Evolutionary conservation across 1,140 invertebrate genomes (phyloP).

Genomic region (Pachyrhynchus sulphureomaculatus): DNA sequence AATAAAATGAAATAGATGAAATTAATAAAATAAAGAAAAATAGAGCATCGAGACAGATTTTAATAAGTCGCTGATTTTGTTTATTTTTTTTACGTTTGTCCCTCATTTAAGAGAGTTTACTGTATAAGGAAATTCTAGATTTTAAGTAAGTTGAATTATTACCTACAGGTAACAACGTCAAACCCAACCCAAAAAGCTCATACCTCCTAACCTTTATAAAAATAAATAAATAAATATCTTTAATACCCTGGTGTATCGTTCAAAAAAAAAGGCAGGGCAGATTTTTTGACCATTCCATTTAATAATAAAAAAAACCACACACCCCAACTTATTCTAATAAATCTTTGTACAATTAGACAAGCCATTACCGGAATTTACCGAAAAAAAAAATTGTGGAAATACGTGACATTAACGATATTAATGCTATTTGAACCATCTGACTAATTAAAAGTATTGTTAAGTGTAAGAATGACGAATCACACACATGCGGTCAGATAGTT

Average conservation of each 20-base stretch:
- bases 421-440: constrained; percentile 15
- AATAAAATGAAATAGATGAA: no score
- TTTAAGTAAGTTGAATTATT: no score
- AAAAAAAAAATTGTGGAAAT: constrained; percentile 25
- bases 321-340: constrained; percentile 20
- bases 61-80: no score
- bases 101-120: no score
- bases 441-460: constrained; percentile 25
- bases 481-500: constrained; percentile 21
- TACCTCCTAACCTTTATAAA: no score
- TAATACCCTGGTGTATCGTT: neutral
- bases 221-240: neutral
- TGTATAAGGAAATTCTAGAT: no score
- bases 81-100: no score
- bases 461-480: constrained; percentile 28
- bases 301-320: constrained; percentile 7
- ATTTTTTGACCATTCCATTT: neutral
- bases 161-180: no score
- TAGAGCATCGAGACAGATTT: no score
- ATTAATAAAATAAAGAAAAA: no score
- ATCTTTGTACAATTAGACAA: constrained; percentile 26
- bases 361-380: constrained; percentile 24
- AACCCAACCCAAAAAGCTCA: no score
- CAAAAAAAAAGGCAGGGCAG: neutral
- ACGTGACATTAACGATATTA: constrained; percentile 11